Percentiles rank a stretch among this genome's conserved stretches.
These are phyloP conservation scores for Oreonectes daqikongensis DNA, from an alignment of 2,797 vertebrate species.

Conservation along the genomic window DNA sequence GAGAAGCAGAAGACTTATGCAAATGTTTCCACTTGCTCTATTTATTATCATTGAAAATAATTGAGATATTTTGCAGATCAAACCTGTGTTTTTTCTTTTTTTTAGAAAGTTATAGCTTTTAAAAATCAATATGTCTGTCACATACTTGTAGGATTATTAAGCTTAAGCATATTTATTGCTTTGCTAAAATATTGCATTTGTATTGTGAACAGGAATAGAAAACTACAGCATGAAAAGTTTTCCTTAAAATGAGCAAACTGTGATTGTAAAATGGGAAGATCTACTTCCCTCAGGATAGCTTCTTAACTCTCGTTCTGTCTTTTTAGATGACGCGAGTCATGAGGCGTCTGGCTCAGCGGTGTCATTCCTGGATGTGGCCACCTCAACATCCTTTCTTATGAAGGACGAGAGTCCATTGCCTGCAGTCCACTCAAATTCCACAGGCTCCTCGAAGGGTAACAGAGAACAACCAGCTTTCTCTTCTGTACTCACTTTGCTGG, in stretches of 20 bases:
- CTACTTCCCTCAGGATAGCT: slow-evolving; percentile 1
- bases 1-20: too few species aligned
- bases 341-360: slow-evolving; percentile 78
- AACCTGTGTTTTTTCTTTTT: too few species aligned
- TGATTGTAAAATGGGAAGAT: slow-evolving; percentile 14
- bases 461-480: slow-evolving; percentile 74
- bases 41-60: too few species aligned
- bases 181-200: too few species aligned
- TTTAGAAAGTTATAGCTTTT: too few species aligned
- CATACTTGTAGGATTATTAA: too few species aligned
- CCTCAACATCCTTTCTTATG: slow-evolving; percentile 73
- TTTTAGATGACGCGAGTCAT: slow-evolving; percentile 72
- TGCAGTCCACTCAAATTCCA: slow-evolving; percentile 65
- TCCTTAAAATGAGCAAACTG: slow-evolving; percentile 16
- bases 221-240: slow-evolving; percentile 33
- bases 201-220: slow-evolving; percentile 14
- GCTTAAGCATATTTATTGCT: too few species aligned
- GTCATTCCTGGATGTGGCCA: slow-evolving; percentile 72
- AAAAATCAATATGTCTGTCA: too few species aligned
- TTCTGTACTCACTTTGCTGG: slow-evolving; percentile 74
- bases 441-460: slow-evolving; percentile 62
- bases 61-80: too few species aligned
- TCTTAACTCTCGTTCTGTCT: slow-evolving; percentile 48
- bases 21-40: too few species aligned
- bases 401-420: slow-evolving; percentile 78